These are phyloP conservation scores for Talpa occidentalis DNA, from an alignment of 2,113 vertebrate genomes.

Conservation along the genomic window DNA sequence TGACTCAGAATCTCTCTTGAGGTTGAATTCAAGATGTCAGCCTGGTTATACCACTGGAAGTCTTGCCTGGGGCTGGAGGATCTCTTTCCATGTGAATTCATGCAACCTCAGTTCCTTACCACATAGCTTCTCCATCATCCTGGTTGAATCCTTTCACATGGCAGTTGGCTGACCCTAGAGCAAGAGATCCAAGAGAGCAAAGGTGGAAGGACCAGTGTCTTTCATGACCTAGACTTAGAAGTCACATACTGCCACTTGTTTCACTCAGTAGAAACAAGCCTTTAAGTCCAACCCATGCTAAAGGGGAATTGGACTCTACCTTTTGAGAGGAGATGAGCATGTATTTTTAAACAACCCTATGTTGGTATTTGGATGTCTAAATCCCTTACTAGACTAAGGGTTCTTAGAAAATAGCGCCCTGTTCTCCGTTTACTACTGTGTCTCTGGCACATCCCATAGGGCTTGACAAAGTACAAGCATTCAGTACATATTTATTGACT, in stretches of 20 bases:
- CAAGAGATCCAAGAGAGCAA: not conserved
- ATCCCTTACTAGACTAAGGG: not conserved
- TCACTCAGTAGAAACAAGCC: not conserved
- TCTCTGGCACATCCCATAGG: not conserved
- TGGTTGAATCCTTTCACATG: not conserved
- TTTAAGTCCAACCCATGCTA: not conserved
- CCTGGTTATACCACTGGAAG: not conserved
- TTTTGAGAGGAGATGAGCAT: not conserved
- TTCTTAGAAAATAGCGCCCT: not conserved
- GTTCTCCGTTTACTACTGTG: not conserved
- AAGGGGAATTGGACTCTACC: not conserved
- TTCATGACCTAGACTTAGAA: not conserved
- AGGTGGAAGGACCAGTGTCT: not conserved
- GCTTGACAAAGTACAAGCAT: not conserved
- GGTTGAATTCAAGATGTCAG: not conserved
- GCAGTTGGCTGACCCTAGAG: fast-evolving
- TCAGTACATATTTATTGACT: not conserved
- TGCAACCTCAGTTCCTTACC: not conserved
- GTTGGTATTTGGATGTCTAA: not conserved
- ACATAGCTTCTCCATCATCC: fast-evolving
- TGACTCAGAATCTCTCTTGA: not conserved
- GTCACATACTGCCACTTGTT: not conserved
- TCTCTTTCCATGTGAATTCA: not conserved
- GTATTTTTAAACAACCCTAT: not conserved
- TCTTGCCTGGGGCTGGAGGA: not conserved